These are phyloP conservation scores for Steatocranus sp. DNA, from an alignment of 2,797 vertebrate genomes.

Conservation along the genomic window DNA sequence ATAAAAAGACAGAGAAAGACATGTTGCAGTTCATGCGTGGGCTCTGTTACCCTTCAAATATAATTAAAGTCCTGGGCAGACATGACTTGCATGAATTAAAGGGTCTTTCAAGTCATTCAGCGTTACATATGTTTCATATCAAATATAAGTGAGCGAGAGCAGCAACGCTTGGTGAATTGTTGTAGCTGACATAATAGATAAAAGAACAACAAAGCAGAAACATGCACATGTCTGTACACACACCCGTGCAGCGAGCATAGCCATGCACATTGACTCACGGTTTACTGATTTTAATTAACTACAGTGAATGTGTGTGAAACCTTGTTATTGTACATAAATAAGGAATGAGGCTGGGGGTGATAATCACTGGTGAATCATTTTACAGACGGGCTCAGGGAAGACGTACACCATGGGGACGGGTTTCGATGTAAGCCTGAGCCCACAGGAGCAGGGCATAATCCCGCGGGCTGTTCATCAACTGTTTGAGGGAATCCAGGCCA, in stretches of 20 bases:
- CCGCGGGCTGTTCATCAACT: slow-evolving; percentile 91
- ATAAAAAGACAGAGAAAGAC: neutral
- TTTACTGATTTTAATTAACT: neutral
- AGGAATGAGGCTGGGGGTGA: neutral
- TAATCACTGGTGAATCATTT: neutral
- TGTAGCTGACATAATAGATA: neutral
- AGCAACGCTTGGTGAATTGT: neutral
- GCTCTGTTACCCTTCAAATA: neutral
- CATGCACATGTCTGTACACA: neutral
- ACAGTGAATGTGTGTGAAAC: neutral
- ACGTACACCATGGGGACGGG: slow-evolving; percentile 97
- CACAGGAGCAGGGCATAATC: slow-evolving; percentile 90
- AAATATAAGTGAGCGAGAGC: neutral
- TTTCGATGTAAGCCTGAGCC: slow-evolving; percentile 78
- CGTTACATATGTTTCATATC: neutral
- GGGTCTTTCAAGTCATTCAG: neutral
- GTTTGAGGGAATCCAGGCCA: slow-evolving; percentile 85
- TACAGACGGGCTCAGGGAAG: slow-evolving; percentile 77
- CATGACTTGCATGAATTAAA: neutral
- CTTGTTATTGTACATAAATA: neutral
- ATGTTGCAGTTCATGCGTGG: neutral
- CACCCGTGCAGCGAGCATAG: neutral
- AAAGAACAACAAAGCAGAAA: neutral
- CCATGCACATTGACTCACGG: neutral
- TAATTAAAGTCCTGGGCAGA: neutral